A percentile compares a stretch with the other conserved stretches of the same genome.
Evolutionary conservation across 2,113 vertebrate genomes (phyloP).

Genomic region (Poecilia latipinna): DNA sequence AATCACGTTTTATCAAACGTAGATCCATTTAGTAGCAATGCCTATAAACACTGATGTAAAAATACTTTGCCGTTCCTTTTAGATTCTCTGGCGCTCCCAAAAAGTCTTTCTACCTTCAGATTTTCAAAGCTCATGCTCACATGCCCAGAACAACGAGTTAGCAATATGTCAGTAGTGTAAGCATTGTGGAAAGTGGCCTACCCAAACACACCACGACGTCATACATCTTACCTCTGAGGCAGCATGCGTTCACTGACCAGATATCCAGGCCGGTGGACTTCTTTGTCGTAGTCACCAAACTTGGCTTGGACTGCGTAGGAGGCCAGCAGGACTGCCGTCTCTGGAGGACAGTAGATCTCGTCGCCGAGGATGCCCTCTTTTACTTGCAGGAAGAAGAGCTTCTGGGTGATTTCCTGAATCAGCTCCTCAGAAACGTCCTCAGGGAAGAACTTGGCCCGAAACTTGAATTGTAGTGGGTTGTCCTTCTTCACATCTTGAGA

Average conservation of each 20-base stretch:
- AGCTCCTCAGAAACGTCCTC: conserved; percentile 94
- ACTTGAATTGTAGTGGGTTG: conserved; percentile 93
- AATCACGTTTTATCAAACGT: too few relatives aligned
- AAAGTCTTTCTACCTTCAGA: too few relatives aligned
- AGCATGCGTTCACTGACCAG: conserved; percentile 89
- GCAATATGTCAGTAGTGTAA: too few relatives aligned
- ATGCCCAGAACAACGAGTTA: too few relatives aligned
- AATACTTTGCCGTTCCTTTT: too few relatives aligned
- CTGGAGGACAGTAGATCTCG: conserved; percentile 94
- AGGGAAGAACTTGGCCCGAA: conserved; percentile 94
- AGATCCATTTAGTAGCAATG: too few relatives aligned
- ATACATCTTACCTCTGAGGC: conserved; percentile 86
- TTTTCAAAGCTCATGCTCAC: too few relatives aligned
- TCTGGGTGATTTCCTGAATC: conserved; percentile 96
- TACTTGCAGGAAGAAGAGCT: conserved; percentile 96
- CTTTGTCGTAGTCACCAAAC: conserved; percentile 92
- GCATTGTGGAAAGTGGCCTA: too few relatives aligned
- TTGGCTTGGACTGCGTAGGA: conserved; percentile 97
- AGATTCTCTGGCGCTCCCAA: too few relatives aligned
- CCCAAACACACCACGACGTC: not conserved
- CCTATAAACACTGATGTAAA: too few relatives aligned
- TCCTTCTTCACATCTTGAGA: conserved; percentile 94
- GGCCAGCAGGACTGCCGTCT: conserved; percentile 94
- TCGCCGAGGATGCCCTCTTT: conserved; percentile 93
- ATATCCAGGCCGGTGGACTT: conserved; percentile 88